Conservation (phyloP, 2,888 invertebrate genomes). For the Lapara coniferarum region DNA sequence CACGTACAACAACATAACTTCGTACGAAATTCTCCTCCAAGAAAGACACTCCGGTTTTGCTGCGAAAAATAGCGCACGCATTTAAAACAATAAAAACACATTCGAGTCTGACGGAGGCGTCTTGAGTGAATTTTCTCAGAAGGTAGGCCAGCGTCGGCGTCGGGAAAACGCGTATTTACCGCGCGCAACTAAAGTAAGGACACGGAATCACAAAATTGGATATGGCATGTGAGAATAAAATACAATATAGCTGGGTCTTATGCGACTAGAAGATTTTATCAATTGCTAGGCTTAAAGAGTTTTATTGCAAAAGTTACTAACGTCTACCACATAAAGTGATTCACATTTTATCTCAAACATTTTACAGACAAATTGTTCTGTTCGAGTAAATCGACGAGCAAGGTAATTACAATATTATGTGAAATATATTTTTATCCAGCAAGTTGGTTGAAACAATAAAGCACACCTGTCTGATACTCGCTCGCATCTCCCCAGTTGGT, state of each 20-base stretch:
- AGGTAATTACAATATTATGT: constrained; percentile 28
- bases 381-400: background rate
- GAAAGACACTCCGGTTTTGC: constrained; percentile 51
- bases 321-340: too few relatives aligned
- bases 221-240: constrained; percentile 38
- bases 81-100: constrained; percentile 78
- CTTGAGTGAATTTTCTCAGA: constrained; percentile 72
- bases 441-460: constrained; percentile 52
- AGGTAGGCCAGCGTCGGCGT: constrained; percentile 41
- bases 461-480: constrained; percentile 52
- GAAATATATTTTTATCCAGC: constrained; percentile 26
- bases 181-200: constrained; percentile 33
- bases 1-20: constrained; percentile 64
- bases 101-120: constrained; percentile 63
- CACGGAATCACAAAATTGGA: constrained; percentile 42
- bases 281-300: too few relatives aligned
- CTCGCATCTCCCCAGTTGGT: constrained; percentile 54
- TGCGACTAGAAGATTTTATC: too few relatives aligned
- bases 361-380: too few relatives aligned
- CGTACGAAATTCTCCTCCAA: constrained; percentile 58
- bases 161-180: constrained; percentile 50
- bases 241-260: too few relatives aligned
- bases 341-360: background rate
- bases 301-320: too few relatives aligned
- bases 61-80: constrained; percentile 73